A percentile compares a stretch with the other conserved stretches of the same genome.
These are phyloP conservation scores for Pomatostomus ruficeps DNA, from an alignment of 2,113 vertebrate genomes.

Conservation along the genomic window DNA sequence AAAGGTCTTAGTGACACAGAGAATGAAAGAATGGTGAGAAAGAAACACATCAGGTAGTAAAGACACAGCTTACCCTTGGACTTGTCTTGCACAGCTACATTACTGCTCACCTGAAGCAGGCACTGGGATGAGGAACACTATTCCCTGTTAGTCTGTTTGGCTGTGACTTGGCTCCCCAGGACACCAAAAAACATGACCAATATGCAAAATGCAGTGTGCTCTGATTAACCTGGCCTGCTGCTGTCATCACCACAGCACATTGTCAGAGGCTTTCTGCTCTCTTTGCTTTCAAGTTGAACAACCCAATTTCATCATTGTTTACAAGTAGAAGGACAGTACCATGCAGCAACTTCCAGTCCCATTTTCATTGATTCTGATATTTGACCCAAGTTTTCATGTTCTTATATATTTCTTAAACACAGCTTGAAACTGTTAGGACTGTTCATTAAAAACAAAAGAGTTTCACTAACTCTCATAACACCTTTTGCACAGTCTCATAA, in stretches of 20 bases:
- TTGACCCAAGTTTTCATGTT: not conserved
- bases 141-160: not conserved
- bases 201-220: not conserved
- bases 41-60: not conserved
- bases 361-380: not conserved
- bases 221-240: not conserved
- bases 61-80: not conserved
- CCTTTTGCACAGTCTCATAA: not conserved
- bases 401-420: not conserved
- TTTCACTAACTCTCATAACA: not conserved
- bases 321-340: not conserved
- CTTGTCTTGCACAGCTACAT: not conserved
- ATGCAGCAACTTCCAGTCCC: not conserved
- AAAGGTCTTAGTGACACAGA: not conserved
- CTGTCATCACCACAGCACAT: too few species aligned
- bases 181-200: not conserved
- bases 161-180: not conserved
- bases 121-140: not conserved
- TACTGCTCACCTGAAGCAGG: not conserved
- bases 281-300: not conserved
- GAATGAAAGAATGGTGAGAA: not conserved
- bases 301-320: not conserved
- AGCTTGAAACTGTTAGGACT: not conserved
- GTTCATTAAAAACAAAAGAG: not conserved
- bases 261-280: not conserved